Conservation (phyloP, 2,113 vertebrate genomes). For the Rallus limicola region DNA sequence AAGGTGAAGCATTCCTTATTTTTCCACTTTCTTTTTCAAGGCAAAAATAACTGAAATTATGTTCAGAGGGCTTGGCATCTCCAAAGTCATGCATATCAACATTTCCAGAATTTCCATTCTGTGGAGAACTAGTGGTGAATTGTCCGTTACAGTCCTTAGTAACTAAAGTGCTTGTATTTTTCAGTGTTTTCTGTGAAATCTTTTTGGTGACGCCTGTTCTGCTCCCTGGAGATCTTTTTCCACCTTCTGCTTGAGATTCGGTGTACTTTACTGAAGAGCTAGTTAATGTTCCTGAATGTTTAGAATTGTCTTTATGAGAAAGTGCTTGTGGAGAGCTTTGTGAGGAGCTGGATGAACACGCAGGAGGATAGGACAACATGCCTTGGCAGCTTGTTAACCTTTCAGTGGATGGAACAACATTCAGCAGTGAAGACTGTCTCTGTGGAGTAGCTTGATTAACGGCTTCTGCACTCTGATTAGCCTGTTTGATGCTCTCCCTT, state of each 20-base stretch:
- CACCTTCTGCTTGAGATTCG: neutral
- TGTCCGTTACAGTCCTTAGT: neutral
- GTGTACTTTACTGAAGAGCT: neutral
- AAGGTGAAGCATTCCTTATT: conserved; percentile 23
- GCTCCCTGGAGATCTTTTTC: neutral
- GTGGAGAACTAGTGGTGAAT: neutral
- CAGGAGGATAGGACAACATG: neutral
- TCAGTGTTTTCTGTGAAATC: conserved; percentile 7
- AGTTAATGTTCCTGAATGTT: neutral
- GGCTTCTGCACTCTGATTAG: neutral
- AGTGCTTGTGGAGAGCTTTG: neutral
- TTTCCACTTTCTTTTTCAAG: conserved; percentile 34
- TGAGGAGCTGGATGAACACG: neutral
- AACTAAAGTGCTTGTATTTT: conserved; percentile 32
- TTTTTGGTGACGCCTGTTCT: neutral
- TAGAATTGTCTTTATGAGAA: neutral
- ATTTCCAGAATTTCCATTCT: neutral
- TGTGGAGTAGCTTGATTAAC: neutral
- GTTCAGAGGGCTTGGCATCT: neutral
- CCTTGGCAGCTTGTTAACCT: neutral
- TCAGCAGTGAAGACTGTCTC: neutral
- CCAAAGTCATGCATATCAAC: neutral
- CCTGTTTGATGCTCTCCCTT: neutral
- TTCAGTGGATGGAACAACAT: neutral
- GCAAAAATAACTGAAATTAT: conserved; percentile 35